A percentile compares a stretch with the other conserved stretches of the same genome.
phyloP scores from a whole-genome alignment of 1,140 invertebrate species.

The Polypedilum pembai region DNA sequence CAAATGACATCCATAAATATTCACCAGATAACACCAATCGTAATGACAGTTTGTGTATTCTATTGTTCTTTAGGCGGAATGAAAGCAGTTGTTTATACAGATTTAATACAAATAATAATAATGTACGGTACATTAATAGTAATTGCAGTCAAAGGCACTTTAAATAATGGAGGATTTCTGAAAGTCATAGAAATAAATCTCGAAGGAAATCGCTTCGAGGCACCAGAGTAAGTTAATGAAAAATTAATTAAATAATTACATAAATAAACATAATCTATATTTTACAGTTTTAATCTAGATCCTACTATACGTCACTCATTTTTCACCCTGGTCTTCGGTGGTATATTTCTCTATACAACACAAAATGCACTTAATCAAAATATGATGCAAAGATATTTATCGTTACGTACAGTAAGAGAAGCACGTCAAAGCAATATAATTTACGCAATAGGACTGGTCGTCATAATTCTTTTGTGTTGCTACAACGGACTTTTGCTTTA shows the following conservation, averaged over 20 bases:
- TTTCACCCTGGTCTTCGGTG: conserved; percentile 62
- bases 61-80: conserved; percentile 78
- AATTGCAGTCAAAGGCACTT: conserved; percentile 59
- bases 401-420: conserved; percentile 50
- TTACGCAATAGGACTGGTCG: conserved; percentile 50
- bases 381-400: conserved; percentile 55
- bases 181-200: conserved; percentile 54
- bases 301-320: conserved; percentile 63
- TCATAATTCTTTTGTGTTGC: conserved; percentile 54
- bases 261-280: neutral
- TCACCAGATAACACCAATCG: conserved; percentile 59
- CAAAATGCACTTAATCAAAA: conserved; percentile 65
- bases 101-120: conserved; percentile 68
- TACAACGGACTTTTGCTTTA: conserved; percentile 66
- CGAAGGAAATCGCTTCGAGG: conserved; percentile 50
- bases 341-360: conserved; percentile 57
- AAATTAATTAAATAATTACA: neutral
- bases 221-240: conserved; percentile 50
- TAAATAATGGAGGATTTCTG: conserved; percentile 55
- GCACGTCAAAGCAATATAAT: conserved; percentile 50
- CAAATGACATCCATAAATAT: conserved; percentile 68
- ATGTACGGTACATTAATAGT: conserved; percentile 66
- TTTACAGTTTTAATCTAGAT: conserved; percentile 56
- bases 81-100: conserved; percentile 83
- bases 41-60: conserved; percentile 70